A percentile compares a stretch with the other conserved stretches of the same genome.
Conservation (phyloP, 2,113 vertebrate species). For the Acrocephalus kingi region DNA sequence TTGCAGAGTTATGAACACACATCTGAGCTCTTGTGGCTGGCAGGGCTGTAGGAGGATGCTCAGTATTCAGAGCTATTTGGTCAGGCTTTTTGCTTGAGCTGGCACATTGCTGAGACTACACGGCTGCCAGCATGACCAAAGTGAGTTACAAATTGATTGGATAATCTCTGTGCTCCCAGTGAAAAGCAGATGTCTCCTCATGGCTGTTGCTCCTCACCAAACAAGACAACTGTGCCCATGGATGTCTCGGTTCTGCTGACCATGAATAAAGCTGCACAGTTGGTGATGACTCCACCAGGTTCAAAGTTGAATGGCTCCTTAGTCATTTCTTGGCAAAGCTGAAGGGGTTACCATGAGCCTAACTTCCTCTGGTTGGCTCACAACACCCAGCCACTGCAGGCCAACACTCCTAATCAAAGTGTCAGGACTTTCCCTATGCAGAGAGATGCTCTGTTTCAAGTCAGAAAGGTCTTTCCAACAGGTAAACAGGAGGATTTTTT, state of each 20-base stretch:
- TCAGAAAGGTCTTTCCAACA: background rate
- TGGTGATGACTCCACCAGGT: background rate
- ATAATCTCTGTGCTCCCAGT: background rate
- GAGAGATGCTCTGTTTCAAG: background rate
- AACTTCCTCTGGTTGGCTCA: background rate
- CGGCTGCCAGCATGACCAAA: background rate
- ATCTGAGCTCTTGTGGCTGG: background rate
- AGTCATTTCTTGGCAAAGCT: background rate
- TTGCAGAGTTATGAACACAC: rapidly evolving
- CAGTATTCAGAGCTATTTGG: background rate
- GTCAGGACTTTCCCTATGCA: background rate
- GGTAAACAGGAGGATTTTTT: background rate
- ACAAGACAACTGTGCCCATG: background rate
- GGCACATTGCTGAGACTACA: background rate
- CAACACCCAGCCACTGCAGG: background rate
- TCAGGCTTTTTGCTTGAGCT: background rate
- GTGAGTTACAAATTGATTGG: rapidly evolving
- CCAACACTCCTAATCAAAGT: rapidly evolving
- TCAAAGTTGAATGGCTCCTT: background rate
- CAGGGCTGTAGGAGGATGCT: background rate
- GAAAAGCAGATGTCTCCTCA: background rate
- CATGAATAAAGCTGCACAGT: rapidly evolving
- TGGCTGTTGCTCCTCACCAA: background rate
- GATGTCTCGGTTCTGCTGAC: background rate
- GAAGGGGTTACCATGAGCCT: rapidly evolving